phyloP scores from a whole-genome alignment of 2,113 vertebrate species.

The Spheniscus mendiculus region DNA sequence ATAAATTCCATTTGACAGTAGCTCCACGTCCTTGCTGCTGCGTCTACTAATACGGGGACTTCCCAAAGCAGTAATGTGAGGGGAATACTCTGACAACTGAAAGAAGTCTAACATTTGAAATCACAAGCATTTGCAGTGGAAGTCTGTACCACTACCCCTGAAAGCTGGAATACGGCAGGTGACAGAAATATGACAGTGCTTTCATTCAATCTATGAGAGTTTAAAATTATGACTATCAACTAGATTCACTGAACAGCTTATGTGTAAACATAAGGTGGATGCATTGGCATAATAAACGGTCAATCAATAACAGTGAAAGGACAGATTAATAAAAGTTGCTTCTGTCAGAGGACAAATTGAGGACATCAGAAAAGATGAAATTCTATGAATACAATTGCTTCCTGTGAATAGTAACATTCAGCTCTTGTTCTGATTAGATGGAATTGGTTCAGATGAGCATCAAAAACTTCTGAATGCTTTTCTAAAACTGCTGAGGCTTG shows the following conservation, averaged over 20 bases:
- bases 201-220: not conserved
- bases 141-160: not conserved
- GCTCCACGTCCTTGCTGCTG: not conserved
- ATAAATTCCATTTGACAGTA: not conserved
- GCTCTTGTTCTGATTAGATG: constrained; percentile 60
- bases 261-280: constrained; percentile 28
- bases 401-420: constrained; percentile 57
- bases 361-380: constrained; percentile 61
- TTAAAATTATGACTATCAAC: not conserved
- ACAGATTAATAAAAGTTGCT: constrained; percentile 56
- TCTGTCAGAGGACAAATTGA: constrained; percentile 63
- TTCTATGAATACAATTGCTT: constrained; percentile 65
- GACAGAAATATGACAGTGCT: not conserved
- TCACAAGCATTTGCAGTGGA: not conserved
- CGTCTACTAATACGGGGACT: not conserved
- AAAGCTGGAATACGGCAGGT: not conserved
- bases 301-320: constrained; percentile 30
- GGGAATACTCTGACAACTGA: not conserved
- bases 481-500: constrained; percentile 61
- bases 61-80: not conserved
- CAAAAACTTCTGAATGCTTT: constrained; percentile 61
- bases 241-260: not conserved
- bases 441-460: constrained; percentile 68
- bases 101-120: not conserved
- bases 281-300: constrained; percentile 22